Evolutionary conservation across 2,797 vertebrate species (phyloP), one percentile per base, ranked within the genome.

Genomic region (Sternarchorhynchus goeldii): DNA sequence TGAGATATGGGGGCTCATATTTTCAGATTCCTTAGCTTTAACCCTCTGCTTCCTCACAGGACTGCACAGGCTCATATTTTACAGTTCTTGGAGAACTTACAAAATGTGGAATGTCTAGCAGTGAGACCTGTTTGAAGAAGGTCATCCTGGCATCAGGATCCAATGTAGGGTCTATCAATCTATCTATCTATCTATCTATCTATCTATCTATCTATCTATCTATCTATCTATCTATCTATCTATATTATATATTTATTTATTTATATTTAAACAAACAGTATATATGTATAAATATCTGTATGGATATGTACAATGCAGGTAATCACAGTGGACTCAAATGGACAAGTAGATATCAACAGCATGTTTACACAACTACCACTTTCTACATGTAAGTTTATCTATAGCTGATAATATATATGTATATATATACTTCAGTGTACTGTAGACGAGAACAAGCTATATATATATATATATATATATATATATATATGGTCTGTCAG

Each of bases 31-130:
- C 6, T 66, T 36, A 55, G 50, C n/a, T 16, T 17, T 5, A 25
- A 32, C 7, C 0, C 4, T 69, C 25, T 56, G n/a, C n/a, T 63
- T 73, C n/a, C 20, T 82, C 87, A 16, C 71, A 90, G 91, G 64
- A 89, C 41, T 85, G 88, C 74, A 53, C 55, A 14, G 86, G 86
- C 14, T 86, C 85, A 32, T 84, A 77, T 1, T 94, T 92, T 86
- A 91, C 90, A 5, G 85, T 96, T 68, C 85, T 94, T 81, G 95
- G 89, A 76, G 93, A 95, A 59, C 88, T 96, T 74, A 53, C 86
- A 50, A 93, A 92, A 75, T 96, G 95, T 76, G 93, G 94, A 8
- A 63, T 90, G 58, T 84, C 87, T 10, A 90, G 90, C 45, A 92
- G 84, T 8, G 91, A 87, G 82, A 95, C 93, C 45, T 96, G 95